Evolutionary conservation across 2,113 vertebrate genomes (phyloP), one percentile per base, ranked within the genome.

Genomic region (Ascaphus truei): DNA sequence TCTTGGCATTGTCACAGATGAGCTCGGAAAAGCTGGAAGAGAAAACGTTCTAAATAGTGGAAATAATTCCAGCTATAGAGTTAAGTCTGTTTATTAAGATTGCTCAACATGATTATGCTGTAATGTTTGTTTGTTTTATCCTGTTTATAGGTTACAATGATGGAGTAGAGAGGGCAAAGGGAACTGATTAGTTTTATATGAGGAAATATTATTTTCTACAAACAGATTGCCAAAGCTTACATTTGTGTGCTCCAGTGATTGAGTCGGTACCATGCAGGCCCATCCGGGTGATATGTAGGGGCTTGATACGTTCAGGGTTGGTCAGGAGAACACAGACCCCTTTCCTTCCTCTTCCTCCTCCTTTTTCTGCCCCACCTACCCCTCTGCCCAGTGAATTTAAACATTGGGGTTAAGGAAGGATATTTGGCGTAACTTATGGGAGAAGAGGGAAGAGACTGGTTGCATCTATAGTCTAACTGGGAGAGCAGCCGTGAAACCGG

Each of bases 191-290:
- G 77, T 83, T 82, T 84, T 85, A 81, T 81, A 87, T 81, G 80
- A 81, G 83, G 77, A 79, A 64, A 72, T 80, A 85, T 76, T 81
- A 75, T 76, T 81, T 77, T 75, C 80, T 74, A 43, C 79, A 74
- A 81, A 90, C 89, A 78, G 92, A 90, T 96, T 96, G 94, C 95
- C 95, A 96, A 97, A 98, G 94, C 91, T 90, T 92, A 90, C 86
- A 87, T 87, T 87, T 86, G 86, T 85, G 88, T 81, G 62, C 81
- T 90, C 81, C 88, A 87, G 80, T 85, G 85, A 79, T 60, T 77
- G 83, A 59, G 77, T 74, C 74, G 77, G 77, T 80, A 76, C 74
- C 74, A 73, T 73, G 67, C 75, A 73, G n/a, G n/a, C n/a, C 59
- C 51, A 20, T 72, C 76, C 78, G 77, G 77, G 74, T 81, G n/a